Evolutionary conservation across 2,888 invertebrate genomes (phyloP).

Genomic region (Luffia ferchaultella): DNA sequence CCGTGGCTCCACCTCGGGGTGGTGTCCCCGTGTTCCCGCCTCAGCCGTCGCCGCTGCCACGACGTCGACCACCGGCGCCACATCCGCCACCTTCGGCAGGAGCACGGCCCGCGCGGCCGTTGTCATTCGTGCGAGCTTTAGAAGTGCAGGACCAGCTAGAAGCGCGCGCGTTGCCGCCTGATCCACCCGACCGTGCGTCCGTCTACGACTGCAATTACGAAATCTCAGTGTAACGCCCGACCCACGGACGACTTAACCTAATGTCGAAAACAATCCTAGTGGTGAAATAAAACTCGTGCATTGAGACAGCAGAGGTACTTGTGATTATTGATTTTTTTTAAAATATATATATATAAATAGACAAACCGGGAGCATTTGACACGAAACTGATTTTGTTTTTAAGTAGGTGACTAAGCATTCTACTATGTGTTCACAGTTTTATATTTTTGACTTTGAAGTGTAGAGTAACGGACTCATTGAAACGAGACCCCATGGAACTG

Average conservation of each 20-base stretch:
- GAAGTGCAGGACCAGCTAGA: constrained; percentile 92
- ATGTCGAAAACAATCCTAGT: not conserved
- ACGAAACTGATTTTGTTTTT: constrained; percentile 3
- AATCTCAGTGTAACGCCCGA: constrained; percentile 83
- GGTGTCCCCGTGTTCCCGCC: constrained; percentile 29
- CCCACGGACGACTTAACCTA: not conserved
- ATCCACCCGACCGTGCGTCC: constrained; percentile 83
- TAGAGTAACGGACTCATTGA: not conserved
- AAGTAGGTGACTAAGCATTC: constrained; percentile 10
- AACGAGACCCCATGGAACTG: too few species aligned
- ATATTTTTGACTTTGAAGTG: constrained; percentile 12
- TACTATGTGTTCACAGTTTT: constrained; percentile 14
- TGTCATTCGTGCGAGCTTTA: constrained; percentile 88
- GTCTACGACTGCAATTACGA: constrained; percentile 96
- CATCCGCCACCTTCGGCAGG: constrained; percentile 58
- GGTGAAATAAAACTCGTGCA: not conserved
- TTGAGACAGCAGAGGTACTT: not conserved
- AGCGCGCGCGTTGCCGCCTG: constrained; percentile 67
- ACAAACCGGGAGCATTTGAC: not conserved
- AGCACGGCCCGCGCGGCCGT: constrained; percentile 70
- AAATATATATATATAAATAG: not conserved
- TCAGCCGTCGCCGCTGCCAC: constrained; percentile 33
- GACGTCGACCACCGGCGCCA: constrained; percentile 52
- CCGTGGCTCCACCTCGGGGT: constrained; percentile 27
- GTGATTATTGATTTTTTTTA: not conserved